Conservation (phyloP, 2,797 vertebrate genomes). For the Megalops cyprinoides region DNA sequence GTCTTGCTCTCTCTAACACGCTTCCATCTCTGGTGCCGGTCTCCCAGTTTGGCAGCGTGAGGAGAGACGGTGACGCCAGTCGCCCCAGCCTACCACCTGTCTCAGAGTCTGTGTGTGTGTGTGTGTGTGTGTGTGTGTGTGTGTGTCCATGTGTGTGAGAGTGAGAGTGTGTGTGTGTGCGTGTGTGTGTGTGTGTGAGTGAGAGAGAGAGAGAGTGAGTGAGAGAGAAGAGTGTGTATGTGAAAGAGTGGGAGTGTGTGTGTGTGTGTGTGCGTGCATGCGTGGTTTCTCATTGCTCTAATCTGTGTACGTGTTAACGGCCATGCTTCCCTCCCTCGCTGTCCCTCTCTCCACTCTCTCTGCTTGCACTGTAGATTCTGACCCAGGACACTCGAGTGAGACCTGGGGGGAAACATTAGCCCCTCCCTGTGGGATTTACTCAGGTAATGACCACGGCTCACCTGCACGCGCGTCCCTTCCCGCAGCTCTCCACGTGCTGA, state of each 20-base stretch:
- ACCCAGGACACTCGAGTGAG: constrained; percentile 86
- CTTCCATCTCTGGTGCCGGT: constrained; percentile 30
- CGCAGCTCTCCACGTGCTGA: constrained; percentile 23
- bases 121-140: constrained; percentile 25
- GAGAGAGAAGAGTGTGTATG: neutral
- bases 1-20: constrained; percentile 31
- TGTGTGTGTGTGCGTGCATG: constrained; percentile 53
- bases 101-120: constrained; percentile 54
- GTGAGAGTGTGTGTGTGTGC: neutral
- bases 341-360: constrained; percentile 73
- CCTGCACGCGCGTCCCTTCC: constrained; percentile 24
- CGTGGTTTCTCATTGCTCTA: constrained; percentile 37
- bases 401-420: constrained; percentile 87
- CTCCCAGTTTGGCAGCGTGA: constrained; percentile 41
- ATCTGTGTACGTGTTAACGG: constrained; percentile 65
- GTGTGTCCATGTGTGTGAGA: constrained; percentile 57
- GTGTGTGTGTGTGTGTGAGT: neutral
- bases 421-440: constrained; percentile 84
- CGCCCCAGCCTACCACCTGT: constrained; percentile 44
- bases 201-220: neutral
- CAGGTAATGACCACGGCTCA: constrained; percentile 81
- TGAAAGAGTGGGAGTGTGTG: constrained; percentile 30
- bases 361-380: constrained; percentile 92
- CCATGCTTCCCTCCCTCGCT: constrained; percentile 75
- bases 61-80: constrained; percentile 33